Conservation (phyloP, 2,888 invertebrate genomes). For the Crossocerus cetratus region DNA sequence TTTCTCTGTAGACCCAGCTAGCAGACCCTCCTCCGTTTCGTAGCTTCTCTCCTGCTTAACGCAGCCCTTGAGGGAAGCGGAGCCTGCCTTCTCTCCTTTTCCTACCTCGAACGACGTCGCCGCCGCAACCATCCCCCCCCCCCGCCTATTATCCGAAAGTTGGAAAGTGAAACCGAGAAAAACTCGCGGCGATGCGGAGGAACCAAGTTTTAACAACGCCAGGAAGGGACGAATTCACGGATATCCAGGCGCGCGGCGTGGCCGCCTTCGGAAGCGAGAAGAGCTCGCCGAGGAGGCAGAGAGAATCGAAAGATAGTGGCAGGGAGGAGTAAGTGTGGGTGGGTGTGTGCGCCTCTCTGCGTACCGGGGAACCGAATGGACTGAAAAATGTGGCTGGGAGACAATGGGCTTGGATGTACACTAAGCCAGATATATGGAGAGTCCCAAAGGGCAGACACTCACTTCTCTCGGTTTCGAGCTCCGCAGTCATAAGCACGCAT, state of each 20-base stretch:
- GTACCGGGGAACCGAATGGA: no score
- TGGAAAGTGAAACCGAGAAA: slow-evolving; percentile 53
- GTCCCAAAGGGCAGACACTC: no score
- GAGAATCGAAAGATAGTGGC: background rate
- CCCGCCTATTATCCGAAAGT: slow-evolving; percentile 58
- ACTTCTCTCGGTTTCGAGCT: no score
- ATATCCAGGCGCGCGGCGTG: slow-evolving; percentile 14
- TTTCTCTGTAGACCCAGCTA: no score
- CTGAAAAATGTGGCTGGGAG: no score
- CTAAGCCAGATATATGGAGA: no score
- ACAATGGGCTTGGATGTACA: no score
- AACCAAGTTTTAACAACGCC: slow-evolving; percentile 62
- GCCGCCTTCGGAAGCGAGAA: slow-evolving; percentile 3
- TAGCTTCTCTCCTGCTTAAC: background rate
- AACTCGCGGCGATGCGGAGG: slow-evolving; percentile 36
- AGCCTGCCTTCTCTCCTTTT: background rate
- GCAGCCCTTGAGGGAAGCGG: no score
- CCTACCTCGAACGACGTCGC: background rate
- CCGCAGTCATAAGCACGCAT: no score
- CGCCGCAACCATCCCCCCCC: slow-evolving; percentile 16
- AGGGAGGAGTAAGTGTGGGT: background rate
- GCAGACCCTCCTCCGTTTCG: slow-evolving; percentile 9
- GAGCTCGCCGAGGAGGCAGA: slow-evolving; percentile 11
- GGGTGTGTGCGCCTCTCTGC: no score
- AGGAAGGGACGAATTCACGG: slow-evolving; percentile 62